Conservation (phyloP, 2,888 invertebrate genomes). For the Frankliniella intonsa region DNA sequence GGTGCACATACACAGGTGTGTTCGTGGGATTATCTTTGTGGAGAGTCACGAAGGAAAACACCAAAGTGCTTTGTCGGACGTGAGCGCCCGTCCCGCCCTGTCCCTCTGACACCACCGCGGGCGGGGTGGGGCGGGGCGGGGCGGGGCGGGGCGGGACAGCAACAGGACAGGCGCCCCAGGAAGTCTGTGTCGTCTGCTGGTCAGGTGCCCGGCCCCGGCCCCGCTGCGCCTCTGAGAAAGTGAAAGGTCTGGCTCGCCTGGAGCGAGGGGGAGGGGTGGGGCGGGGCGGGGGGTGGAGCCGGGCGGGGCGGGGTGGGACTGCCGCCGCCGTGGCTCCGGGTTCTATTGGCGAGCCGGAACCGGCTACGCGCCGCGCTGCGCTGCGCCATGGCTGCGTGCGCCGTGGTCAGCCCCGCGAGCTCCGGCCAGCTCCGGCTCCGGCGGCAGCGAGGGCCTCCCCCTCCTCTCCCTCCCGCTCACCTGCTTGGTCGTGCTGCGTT, state of each 20-base stretch:
- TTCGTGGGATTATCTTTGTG: no score
- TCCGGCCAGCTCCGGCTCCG: neutral
- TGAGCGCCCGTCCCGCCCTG: no score
- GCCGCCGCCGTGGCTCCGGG: neutral
- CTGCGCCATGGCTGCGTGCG: neutral
- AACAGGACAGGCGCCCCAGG: no score
- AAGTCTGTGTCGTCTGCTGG: neutral
- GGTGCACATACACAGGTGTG: no score
- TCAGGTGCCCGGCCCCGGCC: neutral
- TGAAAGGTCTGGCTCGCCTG: neutral
- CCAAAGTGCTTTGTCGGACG: no score
- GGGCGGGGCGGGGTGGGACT: neutral
- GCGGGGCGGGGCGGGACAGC: no score
- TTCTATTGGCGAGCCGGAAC: neutral
- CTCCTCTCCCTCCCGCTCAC: neutral
- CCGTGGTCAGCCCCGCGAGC: neutral
- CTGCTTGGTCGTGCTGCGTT: no score
- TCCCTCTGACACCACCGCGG: no score
- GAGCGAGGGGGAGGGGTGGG: neutral
- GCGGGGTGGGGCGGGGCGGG: no score
- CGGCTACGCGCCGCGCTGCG: neutral
- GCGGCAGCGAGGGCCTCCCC: no score
- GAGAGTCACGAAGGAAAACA: no score
- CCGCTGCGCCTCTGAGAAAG: neutral
- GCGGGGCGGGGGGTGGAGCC: neutral